Evolutionary conservation across 2,888 invertebrate genomes (phyloP).

Genomic region (Ichneumon xanthorius): DNA sequence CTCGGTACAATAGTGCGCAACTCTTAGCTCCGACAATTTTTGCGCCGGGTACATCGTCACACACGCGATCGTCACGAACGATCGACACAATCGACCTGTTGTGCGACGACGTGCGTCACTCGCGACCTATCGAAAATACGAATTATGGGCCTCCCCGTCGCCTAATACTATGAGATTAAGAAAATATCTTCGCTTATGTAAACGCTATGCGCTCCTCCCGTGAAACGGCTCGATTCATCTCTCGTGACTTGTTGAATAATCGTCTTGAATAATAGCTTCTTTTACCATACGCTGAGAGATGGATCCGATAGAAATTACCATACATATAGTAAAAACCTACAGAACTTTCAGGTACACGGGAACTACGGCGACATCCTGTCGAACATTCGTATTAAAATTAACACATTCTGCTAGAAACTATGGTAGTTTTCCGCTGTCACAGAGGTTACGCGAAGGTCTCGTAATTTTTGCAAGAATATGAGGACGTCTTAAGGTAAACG

Average conservation of each 20-base stretch:
- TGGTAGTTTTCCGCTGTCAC: too few relatives aligned
- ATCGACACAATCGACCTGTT: slow-evolving; percentile 18
- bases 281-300: too few relatives aligned
- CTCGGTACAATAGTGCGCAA: too few relatives aligned
- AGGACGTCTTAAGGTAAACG: too few relatives aligned
- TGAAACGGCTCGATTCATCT: slow-evolving; percentile 44
- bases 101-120: slow-evolving; percentile 48
- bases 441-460: too few relatives aligned
- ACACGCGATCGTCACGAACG: slow-evolving; percentile 54
- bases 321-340: too few relatives aligned
- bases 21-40: slow-evolving; percentile 23
- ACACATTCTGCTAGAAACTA: too few relatives aligned
- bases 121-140: slow-evolving; percentile 58
- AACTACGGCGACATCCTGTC: too few relatives aligned
- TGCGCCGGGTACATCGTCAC: slow-evolving; percentile 15
- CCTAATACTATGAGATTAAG: slow-evolving; percentile 49
- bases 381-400: too few relatives aligned
- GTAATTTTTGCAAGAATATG: too few relatives aligned
- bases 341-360: too few relatives aligned
- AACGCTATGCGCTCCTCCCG: slow-evolving; percentile 21
- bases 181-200: slow-evolving; percentile 55
- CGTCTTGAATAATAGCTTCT: background rate
- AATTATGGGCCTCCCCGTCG: slow-evolving; percentile 53
- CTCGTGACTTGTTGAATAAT: slow-evolving; percentile 43
- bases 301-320: too few relatives aligned